Conservation (phyloP, 2,888 invertebrate genomes). For the Doris montereyensis region DNA sequence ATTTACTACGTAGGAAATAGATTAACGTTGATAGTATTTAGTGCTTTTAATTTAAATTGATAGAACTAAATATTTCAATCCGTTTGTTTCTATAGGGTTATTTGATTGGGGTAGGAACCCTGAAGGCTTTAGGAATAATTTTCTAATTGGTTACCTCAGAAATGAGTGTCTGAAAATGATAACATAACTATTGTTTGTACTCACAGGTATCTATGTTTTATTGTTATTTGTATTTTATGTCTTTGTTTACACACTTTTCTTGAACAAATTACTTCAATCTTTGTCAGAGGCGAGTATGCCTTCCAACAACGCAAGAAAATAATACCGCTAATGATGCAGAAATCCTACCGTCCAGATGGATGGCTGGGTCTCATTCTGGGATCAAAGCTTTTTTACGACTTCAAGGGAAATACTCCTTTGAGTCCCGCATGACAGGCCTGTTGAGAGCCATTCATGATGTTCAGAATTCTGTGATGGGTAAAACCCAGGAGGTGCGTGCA, state of each 20-base stretch:
- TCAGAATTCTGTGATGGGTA: constrained; percentile 52
- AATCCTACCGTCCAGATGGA: constrained; percentile 67
- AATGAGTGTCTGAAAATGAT: no score
- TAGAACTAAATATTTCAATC: no score
- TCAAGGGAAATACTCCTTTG: constrained; percentile 68
- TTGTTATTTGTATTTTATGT: no score
- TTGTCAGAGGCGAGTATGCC: constrained; percentile 69
- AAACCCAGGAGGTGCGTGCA: background rate
- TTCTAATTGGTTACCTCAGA: no score
- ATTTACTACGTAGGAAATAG: no score
- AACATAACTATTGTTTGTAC: no score
- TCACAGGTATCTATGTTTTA: no score
- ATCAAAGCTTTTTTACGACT: constrained; percentile 68
- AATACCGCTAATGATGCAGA: constrained; percentile 69
- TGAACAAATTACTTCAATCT: constrained; percentile 46
- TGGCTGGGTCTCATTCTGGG: constrained; percentile 70
- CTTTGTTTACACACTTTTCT: constrained; percentile 26
- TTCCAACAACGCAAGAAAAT: constrained; percentile 67
- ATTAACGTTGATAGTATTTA: no score
- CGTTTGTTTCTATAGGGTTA: no score
- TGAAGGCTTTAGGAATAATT: no score
- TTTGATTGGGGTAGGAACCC: no score
- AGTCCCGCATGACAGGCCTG: constrained; percentile 34
- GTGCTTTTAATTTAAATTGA: no score
- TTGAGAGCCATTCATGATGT: constrained; percentile 33